A percentile compares a stretch with the other conserved stretches of the same genome.
phyloP scores from a whole-genome alignment of 2,113 vertebrate species.

The Lepidothrix coronata region DNA sequence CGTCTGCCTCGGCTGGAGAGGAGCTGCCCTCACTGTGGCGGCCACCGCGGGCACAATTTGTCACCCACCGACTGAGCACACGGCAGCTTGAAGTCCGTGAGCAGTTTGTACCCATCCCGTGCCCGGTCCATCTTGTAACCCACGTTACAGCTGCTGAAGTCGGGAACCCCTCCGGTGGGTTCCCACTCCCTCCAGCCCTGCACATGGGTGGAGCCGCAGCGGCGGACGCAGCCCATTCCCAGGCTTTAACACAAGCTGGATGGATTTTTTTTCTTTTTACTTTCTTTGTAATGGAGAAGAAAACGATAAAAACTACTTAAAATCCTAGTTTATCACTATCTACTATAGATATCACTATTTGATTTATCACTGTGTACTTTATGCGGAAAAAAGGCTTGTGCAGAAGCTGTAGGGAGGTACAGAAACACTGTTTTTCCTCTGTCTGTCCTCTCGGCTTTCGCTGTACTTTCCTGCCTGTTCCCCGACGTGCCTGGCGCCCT shows the following conservation, averaged over 20 bases:
- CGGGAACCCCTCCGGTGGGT: not conserved
- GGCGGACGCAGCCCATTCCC: not conserved
- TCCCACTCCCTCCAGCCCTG: not conserved
- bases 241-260: not conserved
- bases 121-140: not conserved
- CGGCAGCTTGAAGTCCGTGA: not conserved
- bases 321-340: not conserved
- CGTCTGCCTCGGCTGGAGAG: not conserved
- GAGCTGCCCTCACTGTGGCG: not conserved
- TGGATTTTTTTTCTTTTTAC: not conserved
- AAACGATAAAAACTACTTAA: not conserved
- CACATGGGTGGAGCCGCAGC: constrained; percentile 14
- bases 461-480: not conserved
- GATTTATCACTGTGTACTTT: not conserved
- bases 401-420: not conserved
- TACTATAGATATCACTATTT: not conserved
- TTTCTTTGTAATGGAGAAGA: not conserved
- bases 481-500: not conserved
- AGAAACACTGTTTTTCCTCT: not conserved
- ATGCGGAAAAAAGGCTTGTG: not conserved
- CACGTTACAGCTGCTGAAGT: not conserved
- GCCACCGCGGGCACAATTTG: not conserved
- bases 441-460: not conserved
- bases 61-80: not conserved
- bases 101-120: not conserved